Evolutionary conservation across 2,797 vertebrate genomes (phyloP).

Genomic region (Sebastes nivosus): DNA sequence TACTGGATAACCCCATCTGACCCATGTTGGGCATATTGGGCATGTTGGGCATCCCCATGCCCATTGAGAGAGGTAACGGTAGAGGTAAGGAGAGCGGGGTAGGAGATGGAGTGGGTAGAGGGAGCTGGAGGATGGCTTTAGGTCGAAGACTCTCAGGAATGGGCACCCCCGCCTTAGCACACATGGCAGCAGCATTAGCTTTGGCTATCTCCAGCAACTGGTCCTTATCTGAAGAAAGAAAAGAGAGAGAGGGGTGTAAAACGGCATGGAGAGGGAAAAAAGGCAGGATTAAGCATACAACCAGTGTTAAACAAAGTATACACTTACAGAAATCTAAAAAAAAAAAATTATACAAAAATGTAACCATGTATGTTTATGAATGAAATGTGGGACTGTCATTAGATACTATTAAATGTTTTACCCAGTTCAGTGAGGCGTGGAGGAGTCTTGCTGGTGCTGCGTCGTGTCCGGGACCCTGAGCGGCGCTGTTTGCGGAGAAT

Average conservation of each 20-base stretch:
- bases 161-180: constrained; percentile 97
- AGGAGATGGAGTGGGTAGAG: constrained; percentile 82
- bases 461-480: constrained; percentile 82
- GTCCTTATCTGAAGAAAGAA: constrained; percentile 90
- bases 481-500: constrained; percentile 86
- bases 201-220: constrained; percentile 99
- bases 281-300: background rate
- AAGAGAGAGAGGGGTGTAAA: background rate
- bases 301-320: background rate
- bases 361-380: background rate
- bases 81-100: constrained; percentile 78
- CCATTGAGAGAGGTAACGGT: constrained; percentile 80
- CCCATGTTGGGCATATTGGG: constrained; percentile 75
- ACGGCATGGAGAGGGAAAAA: background rate
- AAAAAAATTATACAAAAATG: background rate
- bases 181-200: constrained; percentile 99
- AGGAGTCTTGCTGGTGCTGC: constrained; percentile 85
- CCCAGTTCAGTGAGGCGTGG: constrained; percentile 95
- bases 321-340: background rate
- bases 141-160: constrained; percentile 96
- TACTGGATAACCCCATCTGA: constrained; percentile 77
- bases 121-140: constrained; percentile 87
- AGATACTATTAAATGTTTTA: constrained; percentile 63
- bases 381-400: background rate
- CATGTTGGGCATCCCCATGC: constrained; percentile 79